Evolutionary conservation across 2,797 vertebrate genomes (phyloP).

Genomic region (Lycodopsis pacificus): DNA sequence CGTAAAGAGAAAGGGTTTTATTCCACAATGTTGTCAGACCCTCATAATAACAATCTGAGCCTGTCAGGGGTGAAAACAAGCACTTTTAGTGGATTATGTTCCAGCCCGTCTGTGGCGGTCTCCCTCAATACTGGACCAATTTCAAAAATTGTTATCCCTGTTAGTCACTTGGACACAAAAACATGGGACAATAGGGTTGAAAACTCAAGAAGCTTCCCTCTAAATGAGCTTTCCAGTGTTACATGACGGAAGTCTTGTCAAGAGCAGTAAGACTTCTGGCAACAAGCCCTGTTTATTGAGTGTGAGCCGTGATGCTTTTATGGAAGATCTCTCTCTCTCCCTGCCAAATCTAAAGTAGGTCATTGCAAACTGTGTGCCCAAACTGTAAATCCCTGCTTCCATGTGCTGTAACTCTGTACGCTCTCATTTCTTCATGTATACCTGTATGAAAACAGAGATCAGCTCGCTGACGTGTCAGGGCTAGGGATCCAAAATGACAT

Average conservation of each 20-base stretch:
- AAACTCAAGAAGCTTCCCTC: background rate
- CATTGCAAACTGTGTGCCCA: slow-evolving; percentile 60
- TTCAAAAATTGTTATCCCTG: background rate
- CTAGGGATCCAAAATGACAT: slow-evolving; percentile 39
- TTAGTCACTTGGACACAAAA: background rate
- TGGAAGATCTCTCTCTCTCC: slow-evolving; percentile 44
- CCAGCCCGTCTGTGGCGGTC: background rate
- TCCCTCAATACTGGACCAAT: background rate
- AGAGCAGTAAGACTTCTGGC: slow-evolving; percentile 25
- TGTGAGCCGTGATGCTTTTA: slow-evolving; percentile 53
- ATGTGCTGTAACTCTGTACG: background rate
- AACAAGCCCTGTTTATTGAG: slow-evolving; percentile 18
- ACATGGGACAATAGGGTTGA: background rate
- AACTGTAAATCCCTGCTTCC: slow-evolving; percentile 52
- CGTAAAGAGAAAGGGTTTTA: background rate
- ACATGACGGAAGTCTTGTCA: slow-evolving; percentile 15
- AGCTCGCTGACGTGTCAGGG: slow-evolving; percentile 11
- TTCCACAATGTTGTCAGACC: background rate
- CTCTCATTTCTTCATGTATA: slow-evolving; percentile 4
- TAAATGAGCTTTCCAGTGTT: slow-evolving; percentile 7
- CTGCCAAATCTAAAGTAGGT: slow-evolving; percentile 75
- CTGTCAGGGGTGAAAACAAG: background rate
- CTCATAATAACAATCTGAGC: background rate
- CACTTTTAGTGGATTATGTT: background rate
- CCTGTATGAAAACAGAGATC: slow-evolving; percentile 25